These are phyloP conservation scores for Cepphus grylle DNA, from an alignment of 2,113 vertebrate genomes.

Conservation along the genomic window DNA sequence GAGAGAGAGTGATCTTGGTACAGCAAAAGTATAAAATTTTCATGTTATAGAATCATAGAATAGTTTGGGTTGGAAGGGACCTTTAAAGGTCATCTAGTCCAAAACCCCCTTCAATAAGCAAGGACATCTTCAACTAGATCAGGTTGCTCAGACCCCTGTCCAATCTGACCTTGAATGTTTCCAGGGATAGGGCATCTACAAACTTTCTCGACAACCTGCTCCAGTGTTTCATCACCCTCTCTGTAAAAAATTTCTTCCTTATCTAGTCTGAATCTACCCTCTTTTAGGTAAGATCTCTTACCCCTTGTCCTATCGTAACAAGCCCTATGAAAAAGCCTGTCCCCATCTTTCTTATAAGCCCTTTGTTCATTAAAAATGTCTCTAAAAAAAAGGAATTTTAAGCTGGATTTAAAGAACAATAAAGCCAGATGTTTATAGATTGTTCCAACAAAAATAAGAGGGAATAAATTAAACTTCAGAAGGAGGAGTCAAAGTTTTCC, in stretches of 20 bases:
- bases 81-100: not conserved
- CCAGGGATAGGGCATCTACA: no score
- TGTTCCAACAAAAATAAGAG: not conserved
- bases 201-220: not conserved
- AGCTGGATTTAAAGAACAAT: not conserved
- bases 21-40: not conserved
- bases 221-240: not conserved
- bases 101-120: fast-evolving
- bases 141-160: fast-evolving
- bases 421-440: not conserved
- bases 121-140: no score
- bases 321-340: not conserved
- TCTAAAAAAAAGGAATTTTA: not conserved
- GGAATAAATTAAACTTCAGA: not conserved
- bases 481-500: not conserved
- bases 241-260: not conserved
- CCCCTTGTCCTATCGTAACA: not conserved
- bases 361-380: not conserved
- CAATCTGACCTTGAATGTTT: not conserved
- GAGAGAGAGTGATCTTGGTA: not conserved
- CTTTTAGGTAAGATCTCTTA: not conserved
- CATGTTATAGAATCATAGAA: not conserved
- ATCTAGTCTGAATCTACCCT: not conserved
- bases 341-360: not conserved
- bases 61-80: not conserved